Base-by-base conservation (phyloP, 2,888 invertebrate species). In the Sarcophaga variegata region DNA sequence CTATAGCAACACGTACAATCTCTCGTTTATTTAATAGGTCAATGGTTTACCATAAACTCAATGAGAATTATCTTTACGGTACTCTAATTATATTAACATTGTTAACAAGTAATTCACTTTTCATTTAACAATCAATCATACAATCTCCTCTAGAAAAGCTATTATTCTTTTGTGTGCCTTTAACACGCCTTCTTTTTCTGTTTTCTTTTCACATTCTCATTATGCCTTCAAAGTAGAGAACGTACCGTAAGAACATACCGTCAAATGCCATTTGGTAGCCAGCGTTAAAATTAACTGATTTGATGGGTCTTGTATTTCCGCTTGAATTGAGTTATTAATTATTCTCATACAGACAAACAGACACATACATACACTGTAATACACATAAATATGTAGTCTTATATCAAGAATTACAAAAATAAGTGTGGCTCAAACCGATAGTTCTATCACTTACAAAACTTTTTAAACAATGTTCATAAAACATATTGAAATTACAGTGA, bases 301-400 rank as follows among this genome's bases (percentile, higher is more conserved):
- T 83, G 83, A 80, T 83, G 77, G 79, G 47, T 64, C 72, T 83
- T 77, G 75, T 88, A 90, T 92, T 92, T 91, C 89, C 91, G 90
- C 91, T 90, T 89, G 90, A 90, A 91, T 91, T 91, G 90, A 91
- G 91, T 90, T 90, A 92, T 91, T 91, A 91, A 92, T 92, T 91
- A 90, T 91, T 62, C 37, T 10, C 37, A 37, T 59, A 69, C 37
- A 83, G 62, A 81, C 62, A n/a, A 1, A 70, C 12, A 22, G n/a
- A 20, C 4, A 5, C 4, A 5, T 20, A 12, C 10, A 66, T 8
- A 17, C 25, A 49, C 22, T 14, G 22, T 6, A 0, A 6, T 37
- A 6, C 0, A 37, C 6, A 37, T 37, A 37, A 37, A 37, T 37
- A 6, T 37, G 27, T 27, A 27, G 25, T 27, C 25, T 27, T 27